These are phyloP conservation scores for Bombus breviceps DNA, from an alignment of 1,140 invertebrate species.

Conservation along the genomic window DNA sequence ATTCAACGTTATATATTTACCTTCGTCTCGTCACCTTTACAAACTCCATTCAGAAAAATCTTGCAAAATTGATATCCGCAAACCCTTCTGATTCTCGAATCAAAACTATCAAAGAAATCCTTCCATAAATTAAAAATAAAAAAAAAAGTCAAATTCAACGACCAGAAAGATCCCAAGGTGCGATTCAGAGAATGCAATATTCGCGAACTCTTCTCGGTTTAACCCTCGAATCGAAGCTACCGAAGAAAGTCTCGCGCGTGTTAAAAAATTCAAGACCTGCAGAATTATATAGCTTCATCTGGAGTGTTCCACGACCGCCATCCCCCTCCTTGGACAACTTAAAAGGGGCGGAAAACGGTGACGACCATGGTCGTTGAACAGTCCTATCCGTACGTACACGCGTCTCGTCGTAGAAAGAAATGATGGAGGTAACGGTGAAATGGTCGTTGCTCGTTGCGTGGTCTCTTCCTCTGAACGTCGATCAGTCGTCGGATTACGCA, in stretches of 20 bases:
- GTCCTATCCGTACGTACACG: not conserved
- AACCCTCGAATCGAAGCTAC: not conserved
- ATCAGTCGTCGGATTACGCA: conserved; percentile 77
- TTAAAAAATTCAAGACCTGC: not conserved
- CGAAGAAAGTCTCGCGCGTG: not conserved
- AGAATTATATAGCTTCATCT: not conserved
- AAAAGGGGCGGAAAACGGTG: not conserved
- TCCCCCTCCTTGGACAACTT: not conserved
- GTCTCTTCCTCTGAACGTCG: conserved; percentile 51
- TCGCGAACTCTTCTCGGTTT: too few species aligned
- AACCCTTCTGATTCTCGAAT: too few species aligned
- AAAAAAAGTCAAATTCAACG: too few species aligned
- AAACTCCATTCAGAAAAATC: too few species aligned
- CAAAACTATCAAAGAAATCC: too few species aligned
- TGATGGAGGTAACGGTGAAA: conserved; percentile 47
- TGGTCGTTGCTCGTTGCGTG: conserved; percentile 49
- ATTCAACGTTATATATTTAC: too few species aligned
- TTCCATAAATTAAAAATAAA: too few species aligned
- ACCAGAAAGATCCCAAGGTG: too few species aligned
- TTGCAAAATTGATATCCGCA: too few species aligned
- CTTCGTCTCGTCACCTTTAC: too few species aligned
- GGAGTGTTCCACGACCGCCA: not conserved
- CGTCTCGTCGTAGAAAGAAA: conserved; percentile 1
- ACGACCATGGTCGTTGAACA: not conserved
- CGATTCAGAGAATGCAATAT: too few species aligned